Conservation (phyloP, 2,113 vertebrate genomes). For the Tretioscincus oriximinensis region DNA sequence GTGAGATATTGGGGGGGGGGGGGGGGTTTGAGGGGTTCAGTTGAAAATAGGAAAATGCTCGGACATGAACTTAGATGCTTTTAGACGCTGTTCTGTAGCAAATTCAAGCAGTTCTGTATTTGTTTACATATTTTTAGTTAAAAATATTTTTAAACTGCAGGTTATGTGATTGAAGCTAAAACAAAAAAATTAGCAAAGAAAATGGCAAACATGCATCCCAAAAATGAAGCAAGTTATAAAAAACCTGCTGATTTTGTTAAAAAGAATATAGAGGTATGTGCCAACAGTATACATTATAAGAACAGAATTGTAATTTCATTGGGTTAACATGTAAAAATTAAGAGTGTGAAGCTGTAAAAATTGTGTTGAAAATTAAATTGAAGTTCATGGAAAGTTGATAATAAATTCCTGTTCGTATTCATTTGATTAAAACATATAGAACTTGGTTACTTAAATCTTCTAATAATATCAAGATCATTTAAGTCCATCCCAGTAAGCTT, state of each 20-base stretch:
- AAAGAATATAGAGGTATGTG: slow-evolving; percentile 90
- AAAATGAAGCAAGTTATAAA: slow-evolving; percentile 61
- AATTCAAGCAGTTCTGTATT: neutral
- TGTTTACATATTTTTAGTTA: slow-evolving; percentile 7
- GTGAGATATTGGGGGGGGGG: no score
- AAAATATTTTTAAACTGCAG: slow-evolving; percentile 53
- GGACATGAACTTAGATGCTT: no score
- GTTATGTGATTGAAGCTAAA: slow-evolving; percentile 59
- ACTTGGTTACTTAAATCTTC: neutral
- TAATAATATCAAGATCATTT: neutral
- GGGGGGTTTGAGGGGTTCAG: no score
- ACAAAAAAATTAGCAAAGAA: slow-evolving; percentile 51
- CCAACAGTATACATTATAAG: slow-evolving; percentile 27
- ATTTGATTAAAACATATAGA: neutral
- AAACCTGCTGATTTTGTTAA: slow-evolving; percentile 83
- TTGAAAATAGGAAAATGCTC: no score
- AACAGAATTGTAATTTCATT: neutral
- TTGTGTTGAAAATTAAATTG: neutral
- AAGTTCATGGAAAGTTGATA: neutral
- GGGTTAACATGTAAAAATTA: neutral
- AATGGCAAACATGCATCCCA: slow-evolving; percentile 50
- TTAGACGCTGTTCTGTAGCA: slow-evolving; percentile 15
- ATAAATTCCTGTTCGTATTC: neutral
- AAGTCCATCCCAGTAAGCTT: neutral
- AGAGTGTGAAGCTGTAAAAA: neutral